Evolutionary conservation across 2,797 vertebrate genomes (phyloP).

Genomic region (Austrolebias charrua): DNA sequence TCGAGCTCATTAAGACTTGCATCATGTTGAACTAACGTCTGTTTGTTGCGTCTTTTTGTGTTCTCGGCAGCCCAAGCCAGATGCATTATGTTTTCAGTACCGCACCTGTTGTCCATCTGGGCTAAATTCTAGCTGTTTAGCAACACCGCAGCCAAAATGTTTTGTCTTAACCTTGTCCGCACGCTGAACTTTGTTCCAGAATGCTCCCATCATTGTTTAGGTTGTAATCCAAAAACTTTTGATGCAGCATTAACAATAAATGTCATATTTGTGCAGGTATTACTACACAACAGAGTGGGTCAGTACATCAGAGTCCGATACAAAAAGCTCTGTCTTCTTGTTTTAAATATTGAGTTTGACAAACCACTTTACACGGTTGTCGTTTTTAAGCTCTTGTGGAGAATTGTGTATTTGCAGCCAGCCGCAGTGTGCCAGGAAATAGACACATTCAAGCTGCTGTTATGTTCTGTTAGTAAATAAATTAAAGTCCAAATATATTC

Average conservation of each 20-base stretch:
- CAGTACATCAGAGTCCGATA: neutral
- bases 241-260: neutral
- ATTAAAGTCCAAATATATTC: too few relatives aligned
- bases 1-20: neutral
- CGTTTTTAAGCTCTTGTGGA: conserved; percentile 3
- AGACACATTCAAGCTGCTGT: too few relatives aligned
- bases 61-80: neutral
- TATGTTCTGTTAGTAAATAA: too few relatives aligned
- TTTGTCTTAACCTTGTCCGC: too few relatives aligned
- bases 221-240: neutral
- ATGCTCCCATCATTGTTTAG: neutral
- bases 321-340: neutral
- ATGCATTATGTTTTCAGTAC: neutral
- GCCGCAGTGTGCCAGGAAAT: neutral
- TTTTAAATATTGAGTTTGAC: neutral
- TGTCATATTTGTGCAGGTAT: neutral
- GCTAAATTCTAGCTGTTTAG: neutral
- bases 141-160: neutral
- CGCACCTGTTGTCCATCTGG: neutral
- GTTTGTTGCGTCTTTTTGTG: conserved; percentile 5
- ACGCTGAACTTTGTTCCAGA: neutral
- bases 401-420: neutral
- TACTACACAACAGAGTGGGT: neutral
- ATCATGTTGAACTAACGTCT: neutral
- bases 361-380: neutral